phyloP scores from a whole-genome alignment of 92 coral and sea anemone species.

The Isaurus tuberculatus region DNA sequence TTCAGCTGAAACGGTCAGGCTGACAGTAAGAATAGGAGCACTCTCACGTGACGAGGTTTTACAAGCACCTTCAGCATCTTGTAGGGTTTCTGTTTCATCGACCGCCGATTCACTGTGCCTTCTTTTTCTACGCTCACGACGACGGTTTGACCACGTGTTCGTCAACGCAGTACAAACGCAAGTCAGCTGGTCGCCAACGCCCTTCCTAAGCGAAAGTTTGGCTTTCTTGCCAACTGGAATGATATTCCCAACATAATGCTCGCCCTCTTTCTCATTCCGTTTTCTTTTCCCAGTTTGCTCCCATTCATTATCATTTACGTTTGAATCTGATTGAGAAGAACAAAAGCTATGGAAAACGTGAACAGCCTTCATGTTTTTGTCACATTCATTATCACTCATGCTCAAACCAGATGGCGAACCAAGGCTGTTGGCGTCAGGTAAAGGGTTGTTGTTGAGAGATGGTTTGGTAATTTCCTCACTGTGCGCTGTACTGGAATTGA shows the following conservation, averaged over 20 bases:
- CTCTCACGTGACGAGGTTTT: not conserved
- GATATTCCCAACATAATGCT: not conserved
- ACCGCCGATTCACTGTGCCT: constrained; percentile 20
- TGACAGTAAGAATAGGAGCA: constrained; percentile 63
- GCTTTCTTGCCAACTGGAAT: constrained; percentile 10
- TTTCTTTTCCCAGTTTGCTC: constrained; percentile 28
- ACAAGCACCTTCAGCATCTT: not conserved
- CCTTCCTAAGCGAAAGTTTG: not conserved
- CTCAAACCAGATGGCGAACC: not conserved
- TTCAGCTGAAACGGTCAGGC: constrained; percentile 47
- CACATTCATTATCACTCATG: not conserved
- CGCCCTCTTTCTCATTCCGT: not conserved
- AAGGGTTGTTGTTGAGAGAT: not conserved
- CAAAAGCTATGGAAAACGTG: not conserved
- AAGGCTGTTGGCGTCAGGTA: not conserved
- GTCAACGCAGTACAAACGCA: constrained; percentile 70
- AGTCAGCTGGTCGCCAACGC: constrained; percentile 12
- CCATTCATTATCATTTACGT: not conserved
- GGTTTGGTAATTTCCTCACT: not conserved
- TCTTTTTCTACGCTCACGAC: constrained; percentile 72
- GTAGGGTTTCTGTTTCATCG: not conserved
- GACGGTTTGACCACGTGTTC: constrained; percentile 84
- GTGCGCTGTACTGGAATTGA: not conserved
- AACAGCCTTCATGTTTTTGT: too few species aligned
- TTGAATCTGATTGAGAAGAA: not conserved